Evolutionary conservation across 92 coral and sea anemone genomes (phyloP).

Genomic region (Phenganax marumi): DNA sequence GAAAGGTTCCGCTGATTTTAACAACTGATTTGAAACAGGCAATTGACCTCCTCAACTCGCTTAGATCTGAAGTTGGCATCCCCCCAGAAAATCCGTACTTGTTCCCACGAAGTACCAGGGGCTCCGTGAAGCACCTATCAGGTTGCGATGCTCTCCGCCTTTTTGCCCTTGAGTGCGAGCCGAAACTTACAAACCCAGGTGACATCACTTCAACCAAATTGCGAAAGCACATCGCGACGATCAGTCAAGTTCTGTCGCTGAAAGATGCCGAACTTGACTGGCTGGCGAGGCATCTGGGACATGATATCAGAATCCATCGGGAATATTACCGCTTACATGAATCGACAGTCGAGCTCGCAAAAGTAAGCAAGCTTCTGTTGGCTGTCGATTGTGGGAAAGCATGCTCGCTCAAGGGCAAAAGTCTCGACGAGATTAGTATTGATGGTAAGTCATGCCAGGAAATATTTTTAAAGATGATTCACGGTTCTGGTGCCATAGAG

Average conservation of each 20-base stretch:
- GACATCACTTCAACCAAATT: neutral
- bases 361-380: conserved; percentile 42
- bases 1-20: no score
- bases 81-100: no score
- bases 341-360: conserved; percentile 43
- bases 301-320: conserved; percentile 34
- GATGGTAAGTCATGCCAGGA: conserved; percentile 1
- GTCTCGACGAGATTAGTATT: conserved; percentile 3
- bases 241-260: conserved; percentile 25
- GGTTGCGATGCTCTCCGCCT: no score
- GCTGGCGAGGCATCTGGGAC: conserved; percentile 46
- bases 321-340: conserved; percentile 49
- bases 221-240: conserved; percentile 23
- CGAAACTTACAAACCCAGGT: neutral
- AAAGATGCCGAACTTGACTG: conserved; percentile 19
- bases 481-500: no score
- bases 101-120: no score
- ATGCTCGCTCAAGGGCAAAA: neutral
- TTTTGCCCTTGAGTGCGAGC: neutral
- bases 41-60: no score
- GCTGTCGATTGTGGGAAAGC: conserved; percentile 38
- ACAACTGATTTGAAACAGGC: no score
- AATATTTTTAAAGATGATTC: no score
- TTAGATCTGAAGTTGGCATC: no score
- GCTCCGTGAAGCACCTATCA: no score